Percentiles rank a stretch among this genome's conserved stretches.
Evolutionary conservation across 2,888 invertebrate species (phyloP).

Genomic region (Zaprionus lineosus): DNA sequence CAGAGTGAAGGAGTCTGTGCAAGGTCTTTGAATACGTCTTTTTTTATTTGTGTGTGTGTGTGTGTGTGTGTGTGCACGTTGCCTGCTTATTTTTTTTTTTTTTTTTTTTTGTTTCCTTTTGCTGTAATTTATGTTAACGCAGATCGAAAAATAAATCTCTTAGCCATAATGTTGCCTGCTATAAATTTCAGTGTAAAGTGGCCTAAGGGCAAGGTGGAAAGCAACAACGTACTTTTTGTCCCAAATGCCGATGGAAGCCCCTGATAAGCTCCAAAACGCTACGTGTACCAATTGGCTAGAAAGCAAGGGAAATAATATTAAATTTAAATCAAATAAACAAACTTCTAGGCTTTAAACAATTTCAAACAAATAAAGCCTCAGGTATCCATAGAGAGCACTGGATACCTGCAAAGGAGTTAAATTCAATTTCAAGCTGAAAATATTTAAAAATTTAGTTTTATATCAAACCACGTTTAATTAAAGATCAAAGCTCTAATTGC

Average conservation of each 20-base stretch:
- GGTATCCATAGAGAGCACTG: too few species aligned
- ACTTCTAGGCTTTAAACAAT: too few species aligned
- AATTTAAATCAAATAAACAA: too few species aligned
- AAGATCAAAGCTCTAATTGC: too few species aligned
- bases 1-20: constrained; percentile 29
- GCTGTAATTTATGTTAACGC: constrained; percentile 66
- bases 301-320: not conserved
- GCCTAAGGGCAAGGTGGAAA: constrained; percentile 37
- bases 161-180: constrained; percentile 49
- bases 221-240: not conserved
- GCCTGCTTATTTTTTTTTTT: constrained; percentile 17
- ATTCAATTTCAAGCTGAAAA: too few species aligned
- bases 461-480: too few species aligned
- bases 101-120: constrained; percentile 22
- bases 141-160: constrained; percentile 69
- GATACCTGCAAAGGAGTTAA: too few species aligned
- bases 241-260: constrained; percentile 20
- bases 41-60: not conserved
- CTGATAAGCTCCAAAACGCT: constrained; percentile 26
- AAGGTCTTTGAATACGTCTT: constrained; percentile 23
- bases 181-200: constrained; percentile 58
- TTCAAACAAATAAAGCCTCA: too few species aligned
- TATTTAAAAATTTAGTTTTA: too few species aligned
- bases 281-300: not conserved
- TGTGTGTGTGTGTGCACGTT: not conserved